Base-by-base conservation (phyloP, 2,113 vertebrate genomes). In the Sphyrna mokarran region DNA sequence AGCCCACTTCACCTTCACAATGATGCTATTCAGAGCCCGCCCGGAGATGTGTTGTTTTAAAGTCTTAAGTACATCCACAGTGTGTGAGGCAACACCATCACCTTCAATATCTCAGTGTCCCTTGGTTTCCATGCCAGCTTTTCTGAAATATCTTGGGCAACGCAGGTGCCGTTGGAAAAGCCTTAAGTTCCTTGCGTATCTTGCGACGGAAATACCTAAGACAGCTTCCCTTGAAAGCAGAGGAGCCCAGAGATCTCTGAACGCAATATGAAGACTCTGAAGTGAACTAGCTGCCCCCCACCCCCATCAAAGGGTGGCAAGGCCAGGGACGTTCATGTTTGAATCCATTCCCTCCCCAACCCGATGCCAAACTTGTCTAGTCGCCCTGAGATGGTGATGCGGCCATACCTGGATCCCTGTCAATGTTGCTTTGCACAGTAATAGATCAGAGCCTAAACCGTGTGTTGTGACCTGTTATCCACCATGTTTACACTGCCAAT, bases 371-470 rank as follows among this genome's bases (percentile, higher is more conserved):
- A 2, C 58, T 23, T 37, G 33, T 37, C 89, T 33, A 33, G 6
- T 61, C 6, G 1, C 63, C 61, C 58, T 40, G 58, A 66, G 33
- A 13, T 7, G 33, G 89, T n/a, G 61, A 20, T 20, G 33, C 18
- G 8, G 89, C 61, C 58, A 2, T 54, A 26, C 69, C 69, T 72
- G 68, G 72, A 70, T 20, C 69, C 94, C 94, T 43, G 94, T 43
- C 20, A 43, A 95, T 95, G 94, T 94, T 69, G 93, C 93, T 70
- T 94, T 9, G 63, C 91, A 70, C 66, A 94, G 91, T 94, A 94
- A 40, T 69, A 43, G 61, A 69, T 9, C 63, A 94, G 26, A 95
- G 69, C 40, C 94, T 95, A 72, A 95, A 70, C 94, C 54, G 14
- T 54, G 94, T 54, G 94, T 54, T 72, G 94, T 95, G 48, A 95